Conservation (phyloP, 2,888 invertebrate genomes). For the Crossocerus cetratus region DNA sequence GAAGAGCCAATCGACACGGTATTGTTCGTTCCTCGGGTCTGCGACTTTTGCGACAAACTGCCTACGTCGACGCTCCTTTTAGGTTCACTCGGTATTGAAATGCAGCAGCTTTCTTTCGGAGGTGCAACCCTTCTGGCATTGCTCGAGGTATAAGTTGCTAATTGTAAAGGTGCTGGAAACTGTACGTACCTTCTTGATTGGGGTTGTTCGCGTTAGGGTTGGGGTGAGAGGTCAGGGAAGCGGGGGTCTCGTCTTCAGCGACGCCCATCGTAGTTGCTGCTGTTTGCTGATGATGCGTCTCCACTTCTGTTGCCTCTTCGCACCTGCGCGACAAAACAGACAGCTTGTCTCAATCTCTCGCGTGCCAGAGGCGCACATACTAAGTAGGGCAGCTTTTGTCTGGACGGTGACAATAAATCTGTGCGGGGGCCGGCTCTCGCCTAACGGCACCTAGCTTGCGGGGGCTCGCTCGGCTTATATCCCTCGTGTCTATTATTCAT, state of each 20-base stretch:
- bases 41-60: too few species aligned
- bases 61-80: too few species aligned
- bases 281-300: conserved; percentile 73
- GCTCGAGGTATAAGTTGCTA: neutral
- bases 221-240: conserved; percentile 73
- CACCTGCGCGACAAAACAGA: conserved; percentile 61
- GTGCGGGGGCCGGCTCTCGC: neutral
- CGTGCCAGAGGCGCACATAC: neutral
- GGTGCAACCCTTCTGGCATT: too few species aligned
- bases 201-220: conserved; percentile 69
- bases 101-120: too few species aligned
- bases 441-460: neutral
- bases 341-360: neutral
- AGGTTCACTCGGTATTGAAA: too few species aligned
- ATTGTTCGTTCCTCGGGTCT: too few species aligned
- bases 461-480: neutral
- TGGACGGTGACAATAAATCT: neutral
- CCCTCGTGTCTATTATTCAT: neutral
- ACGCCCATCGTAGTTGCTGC: conserved; percentile 74
- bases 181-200: conserved; percentile 70
- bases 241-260: conserved; percentile 74
- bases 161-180: neutral
- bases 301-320: conserved; percentile 74
- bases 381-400: neutral
- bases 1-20: too few species aligned